phyloP scores from a whole-genome alignment of 1,140 invertebrate genomes.

The Calephelis nemesis region DNA sequence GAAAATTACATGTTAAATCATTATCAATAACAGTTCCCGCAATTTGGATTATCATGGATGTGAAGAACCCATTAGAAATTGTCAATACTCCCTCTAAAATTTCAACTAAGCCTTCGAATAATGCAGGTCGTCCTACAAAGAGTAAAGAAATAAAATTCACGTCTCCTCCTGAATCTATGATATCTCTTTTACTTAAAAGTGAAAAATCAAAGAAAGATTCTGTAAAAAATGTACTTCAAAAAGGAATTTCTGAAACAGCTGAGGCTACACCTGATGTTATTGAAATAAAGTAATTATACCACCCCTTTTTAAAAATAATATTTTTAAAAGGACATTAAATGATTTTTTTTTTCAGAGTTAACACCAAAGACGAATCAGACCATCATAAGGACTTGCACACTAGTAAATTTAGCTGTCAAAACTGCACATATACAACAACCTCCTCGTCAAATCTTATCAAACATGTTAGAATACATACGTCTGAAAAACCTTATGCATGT shows the following conservation, averaged over 20 bases:
- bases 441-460: constrained; percentile 63
- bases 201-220: constrained; percentile 7
- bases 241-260: background rate
- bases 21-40: no score
- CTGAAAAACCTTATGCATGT: constrained; percentile 83
- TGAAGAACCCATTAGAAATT: constrained; percentile 38
- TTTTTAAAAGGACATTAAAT: background rate
- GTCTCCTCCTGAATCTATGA: constrained; percentile 50
- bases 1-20: no score
- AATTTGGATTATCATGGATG: background rate
- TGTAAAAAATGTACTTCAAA: background rate
- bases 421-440: constrained; percentile 54
- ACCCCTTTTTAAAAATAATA: background rate
- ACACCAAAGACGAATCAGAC: constrained; percentile 26
- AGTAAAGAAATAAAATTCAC: constrained; percentile 49
- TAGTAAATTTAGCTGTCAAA: constrained; percentile 41
- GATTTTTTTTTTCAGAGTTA: constrained; percentile 37
- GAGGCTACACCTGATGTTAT: background rate
- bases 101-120: constrained; percentile 1
- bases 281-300: background rate
- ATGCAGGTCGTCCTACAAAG: constrained; percentile 48
- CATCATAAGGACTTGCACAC: constrained; percentile 31
- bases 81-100: background rate
- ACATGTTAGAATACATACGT: constrained; percentile 76
- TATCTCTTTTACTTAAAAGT: constrained; percentile 46